Conservation (phyloP, 2,113 vertebrate genomes). For the Monopterus albus region DNA sequence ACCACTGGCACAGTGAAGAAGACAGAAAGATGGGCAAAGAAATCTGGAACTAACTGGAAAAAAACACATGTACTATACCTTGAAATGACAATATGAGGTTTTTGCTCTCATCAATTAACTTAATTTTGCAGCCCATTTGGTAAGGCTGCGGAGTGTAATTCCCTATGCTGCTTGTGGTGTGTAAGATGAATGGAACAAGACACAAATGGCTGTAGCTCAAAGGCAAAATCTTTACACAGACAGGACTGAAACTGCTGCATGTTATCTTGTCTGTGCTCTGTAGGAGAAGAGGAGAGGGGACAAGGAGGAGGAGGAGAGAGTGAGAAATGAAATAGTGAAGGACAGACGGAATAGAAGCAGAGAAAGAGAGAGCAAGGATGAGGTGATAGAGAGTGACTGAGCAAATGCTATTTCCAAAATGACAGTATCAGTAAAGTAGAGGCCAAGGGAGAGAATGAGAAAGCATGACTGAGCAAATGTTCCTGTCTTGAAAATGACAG, state of each 20-base stretch:
- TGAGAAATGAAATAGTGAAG: conserved; percentile 30
- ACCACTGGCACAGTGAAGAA: background rate
- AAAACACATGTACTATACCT: background rate
- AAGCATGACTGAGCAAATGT: conserved; percentile 67
- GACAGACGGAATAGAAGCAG: conserved; percentile 16
- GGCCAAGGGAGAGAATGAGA: conserved; percentile 38
- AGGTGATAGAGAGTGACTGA: conserved; percentile 48
- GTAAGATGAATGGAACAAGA: conserved; percentile 27
- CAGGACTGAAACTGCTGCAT: conserved; percentile 18
- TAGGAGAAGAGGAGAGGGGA: background rate
- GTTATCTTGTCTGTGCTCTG: conserved; percentile 36
- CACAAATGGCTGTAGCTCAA: conserved; percentile 24
- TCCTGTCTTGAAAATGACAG: conserved; percentile 53
- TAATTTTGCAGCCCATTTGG: too few species aligned
- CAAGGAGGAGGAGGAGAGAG: conserved; percentile 19
- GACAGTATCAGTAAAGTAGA: conserved; percentile 59
- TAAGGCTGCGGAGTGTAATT: too few species aligned
- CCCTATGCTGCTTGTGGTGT: conserved; percentile 15
- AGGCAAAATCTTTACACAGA: conserved; percentile 28
- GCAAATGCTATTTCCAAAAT: conserved; percentile 65
- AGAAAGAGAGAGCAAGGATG: background rate
- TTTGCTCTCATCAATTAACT: background rate
- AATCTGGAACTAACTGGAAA: background rate
- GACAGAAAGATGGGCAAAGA: background rate
- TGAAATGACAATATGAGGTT: background rate